Conservation (phyloP, 2,797 vertebrate genomes). For the Anniella stebbinsi region DNA sequence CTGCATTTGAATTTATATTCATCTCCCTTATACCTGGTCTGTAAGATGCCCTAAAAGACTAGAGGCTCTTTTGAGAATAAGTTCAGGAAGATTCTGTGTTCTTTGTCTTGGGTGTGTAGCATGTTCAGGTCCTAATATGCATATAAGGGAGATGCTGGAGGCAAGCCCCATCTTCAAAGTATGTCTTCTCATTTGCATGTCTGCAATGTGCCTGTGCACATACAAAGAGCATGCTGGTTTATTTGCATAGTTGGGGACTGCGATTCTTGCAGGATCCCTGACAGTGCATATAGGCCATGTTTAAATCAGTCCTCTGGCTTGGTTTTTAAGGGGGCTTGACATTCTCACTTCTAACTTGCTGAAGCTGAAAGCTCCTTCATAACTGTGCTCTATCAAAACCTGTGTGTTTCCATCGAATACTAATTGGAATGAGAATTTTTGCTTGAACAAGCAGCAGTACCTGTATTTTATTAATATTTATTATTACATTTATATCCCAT, state of each 20-base stretch:
- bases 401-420: slow-evolving; percentile 24
- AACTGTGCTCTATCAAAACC: slow-evolving; percentile 48
- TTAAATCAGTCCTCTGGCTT: not conserved
- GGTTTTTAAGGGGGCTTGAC: slow-evolving; percentile 32
- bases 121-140: not conserved
- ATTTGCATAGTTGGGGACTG: not conserved
- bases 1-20: not conserved
- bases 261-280: not conserved
- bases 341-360: slow-evolving; percentile 54
- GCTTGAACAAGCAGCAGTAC: slow-evolving; percentile 18
- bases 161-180: not conserved
- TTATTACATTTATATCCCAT: no score
- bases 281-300: not conserved
- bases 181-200: not conserved
- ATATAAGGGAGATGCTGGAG: not conserved
- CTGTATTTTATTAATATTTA: no score
- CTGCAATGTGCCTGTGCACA: not conserved
- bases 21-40: not conserved
- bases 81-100: not conserved
- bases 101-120: not conserved
- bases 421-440: not conserved
- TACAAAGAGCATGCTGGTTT: not conserved
- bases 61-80: not conserved
- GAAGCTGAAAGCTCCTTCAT: slow-evolving; percentile 50
- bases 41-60: not conserved